Evolutionary conservation across 1,140 invertebrate genomes (phyloP), one percentile per base, ranked within the genome.

Genomic region (Drosophila tristis): DNA sequence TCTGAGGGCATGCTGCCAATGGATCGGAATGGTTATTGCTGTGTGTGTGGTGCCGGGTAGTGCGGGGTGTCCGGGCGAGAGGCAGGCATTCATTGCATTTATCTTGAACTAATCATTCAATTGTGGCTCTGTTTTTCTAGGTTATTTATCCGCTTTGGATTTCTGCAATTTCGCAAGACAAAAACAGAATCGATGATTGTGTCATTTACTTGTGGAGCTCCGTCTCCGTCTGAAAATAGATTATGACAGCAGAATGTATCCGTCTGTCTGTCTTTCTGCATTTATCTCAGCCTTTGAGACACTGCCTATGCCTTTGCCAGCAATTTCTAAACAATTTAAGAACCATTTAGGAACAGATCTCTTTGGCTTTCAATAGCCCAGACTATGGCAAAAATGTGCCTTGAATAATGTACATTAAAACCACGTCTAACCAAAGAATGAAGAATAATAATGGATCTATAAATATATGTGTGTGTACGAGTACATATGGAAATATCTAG

Each of bases 41-140:
- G 67, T 2, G 39, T 8, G 25, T 25, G 3, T 25, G 4, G 23
- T 25, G 23, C 23, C 2, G 23, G 23, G 23, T 4, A 25, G 15
- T 23, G 39, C 44, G 42, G 15, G 26, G 25, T 43, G 42, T 16
- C 25, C 39, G 11, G 39, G 9, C 15, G 29, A 35, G 25, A 11
- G 51, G 29, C 16, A 45, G 54, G 61, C 42, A 64, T 64, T 60
- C 11, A 64, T 64, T 64, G 55, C 44, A 57, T 47, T 71, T 71
- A 71, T 71, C 67, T 71, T 25, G 39, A 71, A 58, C 67, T 71
- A 71, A 71, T 71, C 67, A 70, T 71, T 71, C 67, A 71, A 71
- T 71, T 71, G 67, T 71, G 67, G 11, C 4, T 39, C 11, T 58
- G 67, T 53, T 45, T 67, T 70, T 70, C 65, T 71, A 39, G 67